Base-by-base conservation (phyloP, 2,113 vertebrate genomes). In the Pterophyllum scalare region DNA sequence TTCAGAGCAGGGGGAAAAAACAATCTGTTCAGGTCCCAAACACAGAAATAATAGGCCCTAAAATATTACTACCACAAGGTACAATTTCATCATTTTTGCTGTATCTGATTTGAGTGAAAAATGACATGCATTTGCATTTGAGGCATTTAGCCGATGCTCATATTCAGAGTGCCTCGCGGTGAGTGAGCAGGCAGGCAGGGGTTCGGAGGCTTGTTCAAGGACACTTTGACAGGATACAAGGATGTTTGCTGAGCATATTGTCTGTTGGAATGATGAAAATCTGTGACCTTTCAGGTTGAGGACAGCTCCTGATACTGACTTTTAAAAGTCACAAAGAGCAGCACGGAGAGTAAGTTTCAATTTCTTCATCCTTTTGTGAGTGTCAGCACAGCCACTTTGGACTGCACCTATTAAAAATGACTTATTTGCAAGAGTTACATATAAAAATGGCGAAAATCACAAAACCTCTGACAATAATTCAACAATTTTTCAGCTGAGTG, bases 151-250 rank as follows among this genome's bases (percentile, higher is more conserved):
- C 89, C 75, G 80, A 90, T 72, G 33, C 49, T 78, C 24, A 15
- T 52, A 59, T 74, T 80, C 49, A 8, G 64, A 75, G 84, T 4
- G 38, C 52, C 38, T 77, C 2, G 75, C 75, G 24, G 67, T 35
- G 83, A 87, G 79, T 19, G 78, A 86, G 79, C 74, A 61, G 43
- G 79, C 74, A 61, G 43, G 85, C 59, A 28, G 87, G 64, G 61
- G 61, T 61, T 84, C 57, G 6, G 54, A 70, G 81, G 84, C 65
- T 38, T n/a, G 56, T 82, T 91, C 91, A 91, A 91, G 91, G 92
- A 81, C 90, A 80, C 57, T 12, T 24, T 60, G 80, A 72, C 79
- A 52, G 64, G 20, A 62, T 57, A 67, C 33, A 4, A 6, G 38
- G 54, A 64, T 76, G 64, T 87, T 79, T 75, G 52, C 49, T 24